These are phyloP conservation scores for Harpalus rufipes DNA, from an alignment of 2,888 invertebrate genomes.

Conservation along the genomic window DNA sequence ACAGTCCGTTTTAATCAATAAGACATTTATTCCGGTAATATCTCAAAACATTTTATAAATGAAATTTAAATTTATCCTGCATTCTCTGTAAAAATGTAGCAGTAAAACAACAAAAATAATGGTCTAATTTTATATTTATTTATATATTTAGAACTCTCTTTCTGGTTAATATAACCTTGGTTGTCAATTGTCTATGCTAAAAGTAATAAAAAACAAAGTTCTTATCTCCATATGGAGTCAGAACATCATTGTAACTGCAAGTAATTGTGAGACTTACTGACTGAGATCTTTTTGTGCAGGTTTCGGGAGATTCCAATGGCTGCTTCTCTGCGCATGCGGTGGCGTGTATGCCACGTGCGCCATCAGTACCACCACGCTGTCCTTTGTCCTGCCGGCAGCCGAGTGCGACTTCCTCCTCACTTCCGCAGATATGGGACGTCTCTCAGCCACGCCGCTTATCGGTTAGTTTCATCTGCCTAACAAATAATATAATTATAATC, in stretches of 20 bases:
- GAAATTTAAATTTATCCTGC: too few relatives aligned
- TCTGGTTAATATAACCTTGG: too few relatives aligned
- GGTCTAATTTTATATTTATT: too few relatives aligned
- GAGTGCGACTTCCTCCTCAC: constrained; percentile 80
- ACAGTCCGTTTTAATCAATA: neutral
- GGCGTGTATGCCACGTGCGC: constrained; percentile 85
- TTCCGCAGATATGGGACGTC: constrained; percentile 80
- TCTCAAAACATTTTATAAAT: constrained; percentile 60
- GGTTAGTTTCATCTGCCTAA: constrained; percentile 74
- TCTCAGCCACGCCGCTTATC: constrained; percentile 82
- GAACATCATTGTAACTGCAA: constrained; percentile 22
- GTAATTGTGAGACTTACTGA: neutral
- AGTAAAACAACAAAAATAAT: too few relatives aligned
- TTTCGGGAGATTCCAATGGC: constrained; percentile 83
- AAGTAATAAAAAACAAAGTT: too few relatives aligned
- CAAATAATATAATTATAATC: too few relatives aligned
- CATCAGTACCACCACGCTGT: constrained; percentile 83
- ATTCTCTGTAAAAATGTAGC: too few relatives aligned
- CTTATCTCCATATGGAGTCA: too few relatives aligned
- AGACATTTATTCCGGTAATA: neutral
- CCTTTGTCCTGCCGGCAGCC: constrained; percentile 83
- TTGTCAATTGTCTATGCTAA: too few relatives aligned
- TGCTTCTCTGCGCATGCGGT: constrained; percentile 82
- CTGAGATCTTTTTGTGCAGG: constrained; percentile 75
- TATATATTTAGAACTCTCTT: too few relatives aligned